Evolutionary conservation across 2,888 invertebrate genomes (phyloP), one percentile per base, ranked within the genome.

Genomic region (Phoenoteleia sp.): DNA sequence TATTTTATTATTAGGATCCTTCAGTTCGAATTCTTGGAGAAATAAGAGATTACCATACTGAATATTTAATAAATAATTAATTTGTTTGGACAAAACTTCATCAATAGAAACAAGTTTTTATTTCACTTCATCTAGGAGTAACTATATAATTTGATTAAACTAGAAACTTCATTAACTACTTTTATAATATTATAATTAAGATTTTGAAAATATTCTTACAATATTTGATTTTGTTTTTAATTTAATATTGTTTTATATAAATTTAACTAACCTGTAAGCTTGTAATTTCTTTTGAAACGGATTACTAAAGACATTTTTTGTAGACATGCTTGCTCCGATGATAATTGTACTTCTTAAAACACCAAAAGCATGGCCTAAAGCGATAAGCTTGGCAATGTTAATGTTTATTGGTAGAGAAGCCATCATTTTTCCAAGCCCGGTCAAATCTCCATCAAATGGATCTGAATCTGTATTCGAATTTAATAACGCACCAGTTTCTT

Each of bases 311-410:
- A 99, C 94, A 87, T 96, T 97, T 90, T 97, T 97, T 6, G 97
- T 95, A 0, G 97, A 96, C 94, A 98, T 95, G 0, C 97, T 96
- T 71, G 98, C 97, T 86, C 97, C 98, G 94, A 99, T 99, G 71
- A 98, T 96, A 69, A 99, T 95, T 19, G 97, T 95, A 84, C 99
- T 99, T 6, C 97, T 96, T 7, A 99, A 94, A 47, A 97, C 96
- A 71, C 97, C 98, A 91, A 97, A 99, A 64, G 97, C 96, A 91
- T 98, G 96, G 0, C 99, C 99, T 2, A 99, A 94, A 79, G 98
- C 94, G 76, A 99, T 97, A 11, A 99, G 94, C 90, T 98, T 98
- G 9, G 97, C 95, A 3, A 98, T 94, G 75, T 95, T 95, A 27
- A 98, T 96, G 92, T 98, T 97, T 0, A 99, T 91, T 0, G 99